Evolutionary conservation across 2,888 invertebrate genomes (phyloP), one percentile per base, ranked within the genome.

Genomic region (Rhogogaster chlorosoma): DNA sequence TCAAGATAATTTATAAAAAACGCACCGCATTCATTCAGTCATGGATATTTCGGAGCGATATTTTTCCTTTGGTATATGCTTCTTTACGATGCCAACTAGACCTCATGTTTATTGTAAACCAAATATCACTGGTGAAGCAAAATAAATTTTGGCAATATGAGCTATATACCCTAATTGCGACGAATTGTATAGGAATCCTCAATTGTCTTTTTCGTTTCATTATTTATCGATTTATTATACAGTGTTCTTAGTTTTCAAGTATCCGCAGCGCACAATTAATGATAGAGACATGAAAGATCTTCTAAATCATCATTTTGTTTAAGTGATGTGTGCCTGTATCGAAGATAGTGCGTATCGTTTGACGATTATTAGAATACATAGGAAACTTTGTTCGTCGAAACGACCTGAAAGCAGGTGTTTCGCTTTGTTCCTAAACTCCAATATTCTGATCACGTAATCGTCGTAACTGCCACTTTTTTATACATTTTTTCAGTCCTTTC

Each of bases 371-470:
- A 53, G 6, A n/a, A 53, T 53, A 53, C 7, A 53, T 6, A 53
- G n/a, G 6, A n/a, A 53, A 7, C 1, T 53, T 61, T 18, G 32
- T 67, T 6, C 32, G 32, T 32, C 32, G 67, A 12, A 61, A 32
- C 7, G 12, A 67, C 10, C 0, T 18, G 18, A 32, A 29, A 67
- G 3, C 18, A 26, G 15, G 67, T 67, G 64, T 18, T 61, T 26
- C 67, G 26, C 32, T 67, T 67, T 32, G 15, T 15, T 32, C 18
- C 67, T 67, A 67, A 67, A 26, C 4, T 32, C 18, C 32, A 2
- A 67, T 67, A 67, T 67, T 29, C 67, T 67, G 32, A 18, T 67
- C 67, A 32, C 67, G 32, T 32, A 67, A 32, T 67, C 32, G 67
- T 32, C 67, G 67, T 67, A 67, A 29, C 29, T 32, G 26, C 67